phyloP scores from a whole-genome alignment of 2,888 invertebrate species.

The Hydraecia micacea region DNA sequence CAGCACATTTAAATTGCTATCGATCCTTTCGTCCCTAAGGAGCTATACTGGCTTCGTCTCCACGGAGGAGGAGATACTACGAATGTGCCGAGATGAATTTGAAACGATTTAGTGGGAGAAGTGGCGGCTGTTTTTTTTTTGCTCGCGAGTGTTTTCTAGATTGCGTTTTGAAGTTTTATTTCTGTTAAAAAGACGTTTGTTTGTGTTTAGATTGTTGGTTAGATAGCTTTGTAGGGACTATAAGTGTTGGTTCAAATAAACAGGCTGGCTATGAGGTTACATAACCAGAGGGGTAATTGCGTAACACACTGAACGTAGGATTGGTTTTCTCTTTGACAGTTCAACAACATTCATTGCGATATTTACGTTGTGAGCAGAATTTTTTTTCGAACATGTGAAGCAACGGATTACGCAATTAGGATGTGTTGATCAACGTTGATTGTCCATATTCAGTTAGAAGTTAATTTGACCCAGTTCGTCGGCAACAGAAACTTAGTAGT shows the following conservation, averaged over 20 bases:
- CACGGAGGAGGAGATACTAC: slow-evolving; percentile 59
- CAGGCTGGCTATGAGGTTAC: background rate
- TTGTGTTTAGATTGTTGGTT: background rate
- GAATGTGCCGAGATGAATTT: slow-evolving; percentile 70
- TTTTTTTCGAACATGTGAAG: background rate
- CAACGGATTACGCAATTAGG: background rate
- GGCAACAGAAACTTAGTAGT: background rate
- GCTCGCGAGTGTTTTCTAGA: slow-evolving; percentile 36
- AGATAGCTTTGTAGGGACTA: background rate
- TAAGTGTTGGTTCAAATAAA: background rate
- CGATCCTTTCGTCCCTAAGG: slow-evolving; percentile 72
- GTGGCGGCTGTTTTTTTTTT: slow-evolving; percentile 36
- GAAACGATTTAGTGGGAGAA: slow-evolving; percentile 67
- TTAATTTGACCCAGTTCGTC: slow-evolving; percentile 2
- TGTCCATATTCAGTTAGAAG: background rate
- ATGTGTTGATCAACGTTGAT: background rate
- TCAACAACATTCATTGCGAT: no score
- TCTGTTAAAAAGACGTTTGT: background rate
- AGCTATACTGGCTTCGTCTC: slow-evolving; percentile 63
- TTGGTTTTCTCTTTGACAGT: background rate
- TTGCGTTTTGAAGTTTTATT: slow-evolving; percentile 17
- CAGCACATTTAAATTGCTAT: slow-evolving; percentile 75
- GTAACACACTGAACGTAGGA: background rate
- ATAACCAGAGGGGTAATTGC: background rate
- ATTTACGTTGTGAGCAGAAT: background rate